phyloP scores from a whole-genome alignment of 2,888 invertebrate species.

The Conus canariensis region DNA sequence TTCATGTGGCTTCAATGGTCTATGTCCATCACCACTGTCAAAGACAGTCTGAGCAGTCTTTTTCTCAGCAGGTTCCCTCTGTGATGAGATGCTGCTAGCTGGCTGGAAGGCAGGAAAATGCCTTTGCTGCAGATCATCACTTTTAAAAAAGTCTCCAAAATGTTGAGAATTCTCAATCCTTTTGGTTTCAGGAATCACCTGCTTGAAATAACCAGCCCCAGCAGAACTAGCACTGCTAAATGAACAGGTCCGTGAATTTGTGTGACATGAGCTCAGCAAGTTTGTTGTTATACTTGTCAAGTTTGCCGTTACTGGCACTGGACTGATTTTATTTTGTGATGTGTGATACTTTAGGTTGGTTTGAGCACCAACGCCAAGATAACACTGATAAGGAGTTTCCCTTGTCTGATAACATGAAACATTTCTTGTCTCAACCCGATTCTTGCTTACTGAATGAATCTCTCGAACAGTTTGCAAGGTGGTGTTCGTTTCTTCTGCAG shows the following conservation, averaged over 20 bases:
- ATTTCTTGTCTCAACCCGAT: background rate
- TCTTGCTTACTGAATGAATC: too few relatives aligned
- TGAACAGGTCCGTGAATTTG: background rate
- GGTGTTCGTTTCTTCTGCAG: background rate
- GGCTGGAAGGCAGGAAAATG: background rate
- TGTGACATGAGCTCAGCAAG: background rate
- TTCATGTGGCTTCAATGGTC: background rate
- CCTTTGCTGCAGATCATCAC: background rate
- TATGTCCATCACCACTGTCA: background rate
- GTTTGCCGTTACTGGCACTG: background rate
- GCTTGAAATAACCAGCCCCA: background rate
- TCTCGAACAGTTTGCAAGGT: background rate
- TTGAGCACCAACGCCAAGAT: background rate
- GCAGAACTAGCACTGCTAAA: background rate
- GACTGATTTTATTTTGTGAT: background rate
- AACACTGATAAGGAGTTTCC: background rate
- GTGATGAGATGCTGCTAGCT: background rate
- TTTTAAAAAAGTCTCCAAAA: background rate
- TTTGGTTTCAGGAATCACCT: background rate
- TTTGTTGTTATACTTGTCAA: background rate
- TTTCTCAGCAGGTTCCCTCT: background rate
- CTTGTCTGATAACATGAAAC: background rate
- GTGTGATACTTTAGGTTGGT: background rate
- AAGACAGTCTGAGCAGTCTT: background rate
- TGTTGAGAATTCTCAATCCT: background rate